Evolutionary conservation across 2,113 vertebrate species (phyloP), one percentile per base, ranked within the genome.

Genomic region (Oplegnathus fasciatus): DNA sequence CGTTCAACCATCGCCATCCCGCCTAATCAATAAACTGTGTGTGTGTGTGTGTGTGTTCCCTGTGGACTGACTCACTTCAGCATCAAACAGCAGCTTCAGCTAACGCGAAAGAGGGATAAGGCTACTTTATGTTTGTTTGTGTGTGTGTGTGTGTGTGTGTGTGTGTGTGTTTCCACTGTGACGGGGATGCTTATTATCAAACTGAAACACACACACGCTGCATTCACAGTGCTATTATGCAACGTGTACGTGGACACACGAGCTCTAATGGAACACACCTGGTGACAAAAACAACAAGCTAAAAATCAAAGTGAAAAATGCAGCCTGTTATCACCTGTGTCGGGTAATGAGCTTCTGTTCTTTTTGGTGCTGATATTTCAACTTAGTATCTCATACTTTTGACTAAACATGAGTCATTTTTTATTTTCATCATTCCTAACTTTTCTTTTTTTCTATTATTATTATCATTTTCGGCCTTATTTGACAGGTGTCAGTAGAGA

Each of bases 1-100:
- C 15, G 1, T 44, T 80, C 54, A 32, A 2, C 70, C 60, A 18
- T 37, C 54, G 9, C 18, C 69, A 0, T 50, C 74, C 32, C 44
- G 65, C 4, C 37, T 44, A 9, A 84, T 83, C 67, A 50, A 83
- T 83, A 72, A 15, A 10, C 46, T 70, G 77, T 70, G 66, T 61
- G 65, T 68, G 75, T 78, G n/a, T 42, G 37, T 71, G 69, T 58
- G 73, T 61, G 58, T 50, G 48, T 50, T 50, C 48, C 48, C 48
- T 50, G 48, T 61, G 58, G n/a, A 17, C 58, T 15, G 58, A 60
- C 26, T 60, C 14, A 18, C 13, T 58, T 18, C 52, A 10, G 52
- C 52, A 54, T 58, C 55, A 58, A 28, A 58, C 61, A 62, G 61
- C 61, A 62, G 61, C 32, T 37, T 8, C 61, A 62, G 61, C 34